Evolutionary conservation across 2,797 vertebrate genomes (phyloP), one percentile per base, ranked within the genome.

Genomic region (Lophotriccus pileatus): DNA sequence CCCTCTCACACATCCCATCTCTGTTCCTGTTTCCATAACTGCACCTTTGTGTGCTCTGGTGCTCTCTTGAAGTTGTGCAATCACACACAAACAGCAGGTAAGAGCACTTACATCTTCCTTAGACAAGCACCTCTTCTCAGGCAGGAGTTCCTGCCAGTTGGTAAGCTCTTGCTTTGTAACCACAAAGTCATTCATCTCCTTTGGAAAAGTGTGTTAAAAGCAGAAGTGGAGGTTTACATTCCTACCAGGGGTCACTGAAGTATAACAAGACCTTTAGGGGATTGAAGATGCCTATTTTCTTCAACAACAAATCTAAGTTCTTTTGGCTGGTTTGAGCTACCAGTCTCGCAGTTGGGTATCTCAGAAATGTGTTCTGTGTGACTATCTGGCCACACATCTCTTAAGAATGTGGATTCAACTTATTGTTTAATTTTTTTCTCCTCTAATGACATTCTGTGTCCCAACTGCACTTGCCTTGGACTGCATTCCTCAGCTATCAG

Each of bases 401-500:
- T 6, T 25, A 63, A 56, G 53, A 94, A 94, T 73, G 76, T 73
- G 25, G 32, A 46, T 78, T 73, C n/a, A 50, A 19, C 12, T 34
- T 81, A 39, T 1, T 84, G 32, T 82, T 70, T 64, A 43, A 62
- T 43, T 62, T 78, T 21, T 63, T 59, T 25, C 11, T 92, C 12
- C 27, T 69, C 22, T 41, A 68, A 32, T 34, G 34, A 3, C 49
- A 10, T 75, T 80, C 28, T 91, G 24, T 86, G 12, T 69, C 32
- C 32, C 79, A 72, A 28, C 37, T 74, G 53, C 76, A 27, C 62
- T 92, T 74, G 47, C 56, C 44, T 74, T 78, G 69, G 43, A 13
- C 78, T 82, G 28, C 85, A 67, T 96, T 95, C 83, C 83, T 88
- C 69, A 75, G n/a, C 47, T 90, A 30, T 91, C 87, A 88, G 63